These are phyloP conservation scores for Oscheius sp. DNA, from an alignment of 2,888 invertebrate species.

Conservation along the genomic window DNA sequence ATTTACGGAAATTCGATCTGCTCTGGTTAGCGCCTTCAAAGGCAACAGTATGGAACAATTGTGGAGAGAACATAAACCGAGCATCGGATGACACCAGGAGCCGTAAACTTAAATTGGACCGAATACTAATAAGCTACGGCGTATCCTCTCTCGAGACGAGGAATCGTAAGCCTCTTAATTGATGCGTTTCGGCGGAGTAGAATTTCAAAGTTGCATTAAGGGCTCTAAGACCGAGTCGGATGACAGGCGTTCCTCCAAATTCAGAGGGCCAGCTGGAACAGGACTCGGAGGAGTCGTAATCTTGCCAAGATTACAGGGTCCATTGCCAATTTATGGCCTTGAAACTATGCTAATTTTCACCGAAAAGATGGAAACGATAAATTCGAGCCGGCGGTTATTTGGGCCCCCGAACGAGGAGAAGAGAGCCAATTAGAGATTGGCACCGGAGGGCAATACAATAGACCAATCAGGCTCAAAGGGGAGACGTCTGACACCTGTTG, in stretches of 20 bases:
- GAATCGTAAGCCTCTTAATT: slow-evolving; percentile 32
- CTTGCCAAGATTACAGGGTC: slow-evolving; percentile 24
- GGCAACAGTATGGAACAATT: neutral
- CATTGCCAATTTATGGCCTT: slow-evolving; percentile 22
- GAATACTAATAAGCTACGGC: neutral
- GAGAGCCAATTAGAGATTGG: slow-evolving; percentile 7
- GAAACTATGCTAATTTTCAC: slow-evolving; percentile 20
- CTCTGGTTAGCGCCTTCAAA: slow-evolving; percentile 11
- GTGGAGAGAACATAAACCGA: too few species aligned
- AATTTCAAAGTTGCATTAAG: slow-evolving; percentile 31
- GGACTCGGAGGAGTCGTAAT: slow-evolving; percentile 27
- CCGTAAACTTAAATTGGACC: neutral
- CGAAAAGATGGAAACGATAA: neutral
- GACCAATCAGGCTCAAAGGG: slow-evolving; percentile 23
- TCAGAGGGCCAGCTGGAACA: slow-evolving; percentile 4
- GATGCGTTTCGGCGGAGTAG: slow-evolving; percentile 26
- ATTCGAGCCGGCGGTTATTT: slow-evolving; percentile 5
- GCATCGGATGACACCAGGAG: too few species aligned
- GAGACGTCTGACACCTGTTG: slow-evolving; percentile 18
- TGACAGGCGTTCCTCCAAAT: neutral
- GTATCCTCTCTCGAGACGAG: neutral
- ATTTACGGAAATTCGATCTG: slow-evolving; percentile 27
- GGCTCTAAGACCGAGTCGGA: neutral
- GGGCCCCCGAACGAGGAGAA: neutral
- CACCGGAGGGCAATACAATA: slow-evolving; percentile 23